Conservation (phyloP, 1,140 invertebrate genomes). For the Oedothorax gibbosus region DNA sequence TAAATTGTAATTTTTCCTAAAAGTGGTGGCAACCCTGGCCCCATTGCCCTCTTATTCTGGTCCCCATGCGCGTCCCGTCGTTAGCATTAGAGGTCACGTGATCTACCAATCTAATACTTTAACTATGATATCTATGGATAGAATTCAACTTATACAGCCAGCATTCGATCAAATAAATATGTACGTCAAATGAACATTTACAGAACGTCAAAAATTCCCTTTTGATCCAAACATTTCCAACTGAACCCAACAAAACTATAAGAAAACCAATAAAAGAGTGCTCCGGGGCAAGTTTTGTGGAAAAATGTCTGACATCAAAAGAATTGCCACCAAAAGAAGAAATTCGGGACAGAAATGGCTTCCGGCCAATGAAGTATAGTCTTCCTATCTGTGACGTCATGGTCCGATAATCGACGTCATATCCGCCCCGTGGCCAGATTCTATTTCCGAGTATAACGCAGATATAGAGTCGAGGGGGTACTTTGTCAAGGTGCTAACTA, state of each 20-base stretch:
- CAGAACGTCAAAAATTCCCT: background rate
- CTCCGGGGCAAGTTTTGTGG: constrained; percentile 1
- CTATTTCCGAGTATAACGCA: constrained; percentile 44
- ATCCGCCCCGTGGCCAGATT: constrained; percentile 47
- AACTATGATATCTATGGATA: too few relatives aligned
- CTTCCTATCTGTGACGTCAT: constrained; percentile 41
- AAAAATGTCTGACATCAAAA: background rate
- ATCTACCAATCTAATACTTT: too few relatives aligned
- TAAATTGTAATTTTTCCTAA: too few relatives aligned
- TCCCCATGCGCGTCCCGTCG: too few relatives aligned
- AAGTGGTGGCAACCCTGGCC: too few relatives aligned
- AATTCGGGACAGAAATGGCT: constrained; percentile 41
- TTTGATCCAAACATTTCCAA: constrained; percentile 14
- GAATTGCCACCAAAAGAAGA: constrained; percentile 26
- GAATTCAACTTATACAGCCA: too few relatives aligned
- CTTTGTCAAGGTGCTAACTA: too few relatives aligned
- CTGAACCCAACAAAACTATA: constrained; percentile 1
- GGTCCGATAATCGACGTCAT: constrained; percentile 50
- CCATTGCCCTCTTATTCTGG: too few relatives aligned
- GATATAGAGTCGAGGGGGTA: background rate
- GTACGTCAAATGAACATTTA: too few relatives aligned
- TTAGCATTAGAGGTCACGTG: too few relatives aligned
- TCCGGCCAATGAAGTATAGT: constrained; percentile 47
- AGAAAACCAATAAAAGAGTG: constrained; percentile 15
- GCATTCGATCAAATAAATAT: too few relatives aligned